Percentiles rank a stretch among this genome's conserved stretches.
Conservation (phyloP, 1,140 invertebrate species). For the Ptiloglossa arizonensis region DNA sequence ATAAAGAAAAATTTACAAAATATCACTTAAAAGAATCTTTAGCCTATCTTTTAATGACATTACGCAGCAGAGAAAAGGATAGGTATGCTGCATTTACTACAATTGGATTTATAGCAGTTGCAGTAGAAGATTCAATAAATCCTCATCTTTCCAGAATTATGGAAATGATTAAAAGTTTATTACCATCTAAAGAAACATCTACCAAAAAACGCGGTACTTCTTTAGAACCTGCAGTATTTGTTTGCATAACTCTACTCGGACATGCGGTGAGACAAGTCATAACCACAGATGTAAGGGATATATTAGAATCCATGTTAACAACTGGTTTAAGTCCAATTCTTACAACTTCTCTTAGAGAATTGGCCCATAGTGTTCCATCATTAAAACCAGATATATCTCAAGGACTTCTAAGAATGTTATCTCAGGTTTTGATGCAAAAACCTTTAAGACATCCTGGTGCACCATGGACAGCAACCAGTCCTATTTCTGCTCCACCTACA, state of each 20-base stretch:
- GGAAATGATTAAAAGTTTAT: slow-evolving; percentile 90
- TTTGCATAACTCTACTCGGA: slow-evolving; percentile 96
- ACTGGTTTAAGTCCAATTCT: slow-evolving; percentile 95
- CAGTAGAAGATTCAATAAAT: slow-evolving; percentile 92
- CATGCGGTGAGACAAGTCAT: slow-evolving; percentile 91
- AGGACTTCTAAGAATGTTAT: slow-evolving; percentile 93
- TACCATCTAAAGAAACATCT: slow-evolving; percentile 90
- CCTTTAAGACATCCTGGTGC: slow-evolving; percentile 90
- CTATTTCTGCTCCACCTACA: slow-evolving; percentile 69
- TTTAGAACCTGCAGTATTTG: slow-evolving; percentile 95
- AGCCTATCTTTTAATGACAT: slow-evolving; percentile 88
- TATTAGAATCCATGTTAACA: slow-evolving; percentile 95
- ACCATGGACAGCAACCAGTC: slow-evolving; percentile 82
- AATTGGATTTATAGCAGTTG: slow-evolving; percentile 94
- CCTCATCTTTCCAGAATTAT: slow-evolving; percentile 92
- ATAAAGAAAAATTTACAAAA: slow-evolving; percentile 90
- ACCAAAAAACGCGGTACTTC: slow-evolving; percentile 86
- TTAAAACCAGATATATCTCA: slow-evolving; percentile 96
- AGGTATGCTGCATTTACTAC: slow-evolving; percentile 93
- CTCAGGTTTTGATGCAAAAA: slow-evolving; percentile 94
- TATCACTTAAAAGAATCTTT: slow-evolving; percentile 91
- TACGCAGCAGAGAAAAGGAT: slow-evolving; percentile 91
- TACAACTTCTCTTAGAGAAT: slow-evolving; percentile 94
- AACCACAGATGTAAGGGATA: slow-evolving; percentile 89
- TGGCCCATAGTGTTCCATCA: slow-evolving; percentile 93